Conservation (phyloP, 2,113 vertebrate species). For the Aythya baeri region DNA sequence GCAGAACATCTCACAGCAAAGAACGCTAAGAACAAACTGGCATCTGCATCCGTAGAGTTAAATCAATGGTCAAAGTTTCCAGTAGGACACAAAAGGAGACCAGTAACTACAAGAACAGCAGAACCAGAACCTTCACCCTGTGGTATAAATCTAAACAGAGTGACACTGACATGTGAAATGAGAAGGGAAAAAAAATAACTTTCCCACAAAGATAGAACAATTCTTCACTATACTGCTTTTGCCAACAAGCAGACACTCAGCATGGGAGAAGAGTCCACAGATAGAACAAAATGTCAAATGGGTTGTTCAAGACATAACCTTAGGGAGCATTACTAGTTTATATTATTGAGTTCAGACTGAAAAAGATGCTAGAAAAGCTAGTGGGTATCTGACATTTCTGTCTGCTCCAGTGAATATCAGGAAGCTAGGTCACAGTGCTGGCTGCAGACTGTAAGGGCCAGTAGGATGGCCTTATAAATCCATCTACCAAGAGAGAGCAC, state of each 20-base stretch:
- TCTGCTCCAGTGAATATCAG: neutral
- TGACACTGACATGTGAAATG: neutral
- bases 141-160: neutral
- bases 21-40: neutral
- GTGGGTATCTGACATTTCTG: neutral
- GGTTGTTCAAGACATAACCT: neutral
- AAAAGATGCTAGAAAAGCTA: neutral
- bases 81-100: neutral
- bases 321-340: fast-evolving
- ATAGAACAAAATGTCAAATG: fast-evolving
- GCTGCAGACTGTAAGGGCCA: neutral
- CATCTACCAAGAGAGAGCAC: neutral
- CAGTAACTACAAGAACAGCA: neutral
- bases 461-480: neutral
- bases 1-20: neutral
- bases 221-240: neutral
- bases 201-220: neutral
- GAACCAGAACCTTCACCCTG: neutral
- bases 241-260: neutral
- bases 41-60: neutral
- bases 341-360: neutral
- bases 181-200: neutral
- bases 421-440: neutral
- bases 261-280: neutral
- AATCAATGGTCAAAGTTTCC: neutral